These are phyloP conservation scores for Anas bernieri DNA, from an alignment of 2,797 vertebrate species.

Conservation along the genomic window DNA sequence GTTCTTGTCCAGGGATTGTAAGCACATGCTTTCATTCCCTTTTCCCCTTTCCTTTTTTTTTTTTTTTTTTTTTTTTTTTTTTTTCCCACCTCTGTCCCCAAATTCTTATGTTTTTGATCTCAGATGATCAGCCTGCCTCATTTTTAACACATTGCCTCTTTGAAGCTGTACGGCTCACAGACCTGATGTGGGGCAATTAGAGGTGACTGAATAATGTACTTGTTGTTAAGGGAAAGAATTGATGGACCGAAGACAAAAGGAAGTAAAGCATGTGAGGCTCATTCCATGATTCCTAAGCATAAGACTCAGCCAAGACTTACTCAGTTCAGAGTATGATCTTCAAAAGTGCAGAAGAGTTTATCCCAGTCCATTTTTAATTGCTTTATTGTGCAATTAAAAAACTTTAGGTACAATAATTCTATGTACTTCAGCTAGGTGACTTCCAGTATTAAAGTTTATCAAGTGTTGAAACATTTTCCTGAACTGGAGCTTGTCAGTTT, in stretches of 20 bases:
- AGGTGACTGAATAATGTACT: constrained; percentile 15
- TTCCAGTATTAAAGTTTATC: neutral
- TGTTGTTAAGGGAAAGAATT: constrained; percentile 29
- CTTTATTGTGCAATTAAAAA: neutral
- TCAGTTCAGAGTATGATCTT: neutral
- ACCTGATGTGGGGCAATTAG: constrained; percentile 24
- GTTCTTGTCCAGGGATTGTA: constrained; percentile 64
- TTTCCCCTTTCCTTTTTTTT: neutral
- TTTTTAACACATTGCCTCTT: constrained; percentile 47
- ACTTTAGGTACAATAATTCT: neutral
- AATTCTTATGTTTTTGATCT: constrained; percentile 69
- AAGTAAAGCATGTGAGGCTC: constrained; percentile 26
- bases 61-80: too few relatives aligned
- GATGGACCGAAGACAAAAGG: constrained; percentile 46
- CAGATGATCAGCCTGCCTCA: constrained; percentile 50
- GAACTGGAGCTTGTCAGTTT: neutral
- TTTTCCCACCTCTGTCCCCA: neutral
- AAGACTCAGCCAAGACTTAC: neutral
- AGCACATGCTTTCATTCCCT: constrained; percentile 64
- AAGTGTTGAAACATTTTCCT: neutral
- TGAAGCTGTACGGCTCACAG: constrained; percentile 61
- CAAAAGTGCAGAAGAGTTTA: neutral
- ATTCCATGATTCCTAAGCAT: neutral
- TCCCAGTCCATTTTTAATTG: neutral
- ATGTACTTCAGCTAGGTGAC: neutral